phyloP scores from a whole-genome alignment of 2,888 invertebrate species.

The Andrena marginata region DNA sequence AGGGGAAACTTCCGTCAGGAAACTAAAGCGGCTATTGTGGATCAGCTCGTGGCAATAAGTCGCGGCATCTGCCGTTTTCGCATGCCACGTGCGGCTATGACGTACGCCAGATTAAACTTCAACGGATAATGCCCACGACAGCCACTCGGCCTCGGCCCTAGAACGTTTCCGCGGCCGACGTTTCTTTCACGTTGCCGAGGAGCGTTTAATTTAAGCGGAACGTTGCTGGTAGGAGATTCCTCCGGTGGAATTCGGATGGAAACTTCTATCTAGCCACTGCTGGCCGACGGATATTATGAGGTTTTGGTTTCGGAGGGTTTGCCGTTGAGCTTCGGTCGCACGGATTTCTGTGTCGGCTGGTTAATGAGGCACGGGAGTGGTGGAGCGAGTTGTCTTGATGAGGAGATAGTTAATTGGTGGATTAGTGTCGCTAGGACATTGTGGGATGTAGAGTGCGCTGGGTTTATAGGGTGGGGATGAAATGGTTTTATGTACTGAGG shows the following conservation, averaged over 20 bases:
- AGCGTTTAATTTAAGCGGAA: conserved; percentile 27
- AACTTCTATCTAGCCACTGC: not conserved
- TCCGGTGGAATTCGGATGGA: not conserved
- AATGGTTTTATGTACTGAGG: too few relatives aligned
- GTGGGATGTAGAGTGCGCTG: too few relatives aligned
- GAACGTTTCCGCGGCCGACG: conserved; percentile 12
- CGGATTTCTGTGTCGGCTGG: not conserved
- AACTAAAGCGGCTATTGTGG: conserved; percentile 23
- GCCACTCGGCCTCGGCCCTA: conserved; percentile 3
- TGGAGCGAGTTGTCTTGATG: too few relatives aligned
- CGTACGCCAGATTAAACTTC: conserved; percentile 46
- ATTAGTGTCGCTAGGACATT: too few relatives aligned
- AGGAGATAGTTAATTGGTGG: too few relatives aligned
- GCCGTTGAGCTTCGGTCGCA: not conserved
- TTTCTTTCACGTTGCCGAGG: conserved; percentile 21
- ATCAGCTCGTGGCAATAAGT: conserved; percentile 20
- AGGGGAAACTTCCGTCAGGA: not conserved
- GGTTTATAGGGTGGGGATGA: too few relatives aligned
- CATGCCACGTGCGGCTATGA: conserved; percentile 23
- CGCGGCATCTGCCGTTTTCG: conserved; percentile 12
- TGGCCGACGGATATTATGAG: not conserved
- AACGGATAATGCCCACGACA: conserved; percentile 30
- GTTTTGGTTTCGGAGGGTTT: not conserved
- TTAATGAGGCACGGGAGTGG: too few relatives aligned
- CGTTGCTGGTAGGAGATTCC: conserved; percentile 6